These are phyloP conservation scores for Drosophila lini DNA, from an alignment of 1,140 invertebrate genomes.

Conservation along the genomic window DNA sequence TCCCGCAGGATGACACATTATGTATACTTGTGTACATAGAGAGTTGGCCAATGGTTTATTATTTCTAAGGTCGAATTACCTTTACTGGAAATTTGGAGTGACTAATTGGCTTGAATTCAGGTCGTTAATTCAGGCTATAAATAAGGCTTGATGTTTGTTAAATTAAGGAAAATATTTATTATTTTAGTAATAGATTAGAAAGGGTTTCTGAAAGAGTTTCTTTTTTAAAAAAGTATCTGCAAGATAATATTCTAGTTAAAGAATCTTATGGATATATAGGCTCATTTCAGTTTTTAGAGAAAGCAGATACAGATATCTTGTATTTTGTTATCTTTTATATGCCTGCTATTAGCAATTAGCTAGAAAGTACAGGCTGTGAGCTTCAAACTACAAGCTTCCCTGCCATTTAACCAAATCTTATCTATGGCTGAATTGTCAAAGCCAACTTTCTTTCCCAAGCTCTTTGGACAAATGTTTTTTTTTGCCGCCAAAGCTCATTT, in stretches of 20 bases:
- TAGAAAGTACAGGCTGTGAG: background rate
- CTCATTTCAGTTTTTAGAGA: background rate
- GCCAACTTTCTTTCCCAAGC: constrained; percentile 16
- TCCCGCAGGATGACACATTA: constrained; percentile 21
- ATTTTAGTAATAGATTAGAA: background rate
- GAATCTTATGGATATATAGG: background rate
- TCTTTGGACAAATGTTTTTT: constrained; percentile 1
- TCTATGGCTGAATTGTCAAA: constrained; percentile 22
- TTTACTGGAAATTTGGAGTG: constrained; percentile 5
- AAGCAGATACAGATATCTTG: background rate
- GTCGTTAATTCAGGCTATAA: background rate
- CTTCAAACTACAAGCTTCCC: constrained; percentile 2
- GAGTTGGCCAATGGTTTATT: background rate
- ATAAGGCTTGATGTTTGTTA: no score
- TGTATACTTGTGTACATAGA: background rate
- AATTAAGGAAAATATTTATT: background rate
- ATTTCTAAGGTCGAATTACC: background rate
- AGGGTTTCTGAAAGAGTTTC: background rate
- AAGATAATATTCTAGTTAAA: background rate
- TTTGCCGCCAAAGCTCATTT: constrained; percentile 25
- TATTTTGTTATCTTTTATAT: background rate
- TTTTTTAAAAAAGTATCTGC: background rate
- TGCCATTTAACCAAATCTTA: constrained; percentile 7
- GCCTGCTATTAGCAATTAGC: background rate
- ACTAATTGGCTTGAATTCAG: constrained; percentile 9